Base-by-base conservation (phyloP, 1,140 invertebrate species). In the Drosophila rufa region DNA sequence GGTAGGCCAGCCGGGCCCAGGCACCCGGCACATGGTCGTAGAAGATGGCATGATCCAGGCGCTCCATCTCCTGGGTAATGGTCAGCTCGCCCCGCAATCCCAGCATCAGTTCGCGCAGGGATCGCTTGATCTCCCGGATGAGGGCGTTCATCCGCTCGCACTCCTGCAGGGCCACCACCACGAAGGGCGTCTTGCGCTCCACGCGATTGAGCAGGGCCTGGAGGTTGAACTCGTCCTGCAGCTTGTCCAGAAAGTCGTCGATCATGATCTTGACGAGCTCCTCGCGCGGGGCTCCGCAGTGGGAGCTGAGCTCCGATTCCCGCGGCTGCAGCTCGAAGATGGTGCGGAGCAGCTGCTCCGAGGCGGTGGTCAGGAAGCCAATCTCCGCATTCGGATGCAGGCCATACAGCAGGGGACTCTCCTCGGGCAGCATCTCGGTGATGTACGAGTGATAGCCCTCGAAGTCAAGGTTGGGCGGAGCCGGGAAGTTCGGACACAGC, bases 341-440 rank as follows among this genome's bases (percentile, higher is more conserved):
- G 2, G 97, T 98, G 93, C 95, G 96, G 89, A 99, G 97, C 27
- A 99, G 93, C 75, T 96, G 95, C 86, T 99, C 97, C 0, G 98
- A 97, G 4, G 96, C 96, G 1, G 95, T 95, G 0, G 98, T 98
- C 45, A 99, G 94, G 83, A 98, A 98, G 9, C 98, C 98, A 67
- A 99, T 99, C 94, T 99, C 98, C 2, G 98, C 98, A 93, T 99
- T 99, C 0, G 98, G 96, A 94, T 99, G 98, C 6, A 99, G 94
- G 15, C 98, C 98, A 86, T 99, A 99, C 0, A 99, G 93, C 76
- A 96, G 94, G 0, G 98, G 98, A 40, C 97, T 97, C 93, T 99
- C 98, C 1, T 96, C 94, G 0, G 98, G 98, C 8, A 99, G 92
- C 91, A 94, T 95, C 75, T 98, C 96, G 81, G 98, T 97, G 22